Evolutionary conservation across 2,113 vertebrate species (phyloP), one percentile per base, ranked within the genome.

Genomic region (Monopterus albus): DNA sequence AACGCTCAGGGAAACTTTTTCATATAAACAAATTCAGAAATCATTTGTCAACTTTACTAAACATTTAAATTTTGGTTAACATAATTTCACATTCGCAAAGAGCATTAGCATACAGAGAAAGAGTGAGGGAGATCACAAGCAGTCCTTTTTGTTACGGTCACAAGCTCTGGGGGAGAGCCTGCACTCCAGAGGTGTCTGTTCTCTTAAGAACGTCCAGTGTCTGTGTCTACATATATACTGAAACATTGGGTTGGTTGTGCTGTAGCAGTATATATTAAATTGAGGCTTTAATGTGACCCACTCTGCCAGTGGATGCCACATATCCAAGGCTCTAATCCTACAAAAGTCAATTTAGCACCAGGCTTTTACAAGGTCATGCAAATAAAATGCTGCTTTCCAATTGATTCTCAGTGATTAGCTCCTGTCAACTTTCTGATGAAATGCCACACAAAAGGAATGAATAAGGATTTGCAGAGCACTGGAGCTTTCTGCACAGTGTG

Each of bases 371-470:
- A 42, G 26, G 42, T 15, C 18, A 20, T 35, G 13, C 11, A 45
- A 70, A 31, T 58, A 39, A 69, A 47, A 28, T 29, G 7, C 33
- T 47, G 15, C 47, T 36, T 43, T 46, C 10, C 14, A 38, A 49
- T 64, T 33, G 49, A 49, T 39, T 40, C 12, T 36, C 5, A 10
- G 42, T 18, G 6, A 63, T 56, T 47, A 47, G 13, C 17, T 33
- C 11, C 5, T n/a, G 23, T 46, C 10, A 17, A 7, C 11, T 21
- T 35, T 52, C 10, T 49, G 20, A 23, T 33, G 38, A 33, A 20
- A 35, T 17, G 4, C 11, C 31, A 43, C 13, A 56, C 2, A 21
- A 20, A 8, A n/a, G 57, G 39, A 35, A 20, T 25, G 6, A 42
- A 18, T 10, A 2, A 51, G 36, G 36, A 52, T 49, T 58, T 38